Evolutionary conservation across 2,888 invertebrate species (phyloP), one percentile per base, ranked within the genome.

Genomic region (Hirtodrosophila alboralis): DNA sequence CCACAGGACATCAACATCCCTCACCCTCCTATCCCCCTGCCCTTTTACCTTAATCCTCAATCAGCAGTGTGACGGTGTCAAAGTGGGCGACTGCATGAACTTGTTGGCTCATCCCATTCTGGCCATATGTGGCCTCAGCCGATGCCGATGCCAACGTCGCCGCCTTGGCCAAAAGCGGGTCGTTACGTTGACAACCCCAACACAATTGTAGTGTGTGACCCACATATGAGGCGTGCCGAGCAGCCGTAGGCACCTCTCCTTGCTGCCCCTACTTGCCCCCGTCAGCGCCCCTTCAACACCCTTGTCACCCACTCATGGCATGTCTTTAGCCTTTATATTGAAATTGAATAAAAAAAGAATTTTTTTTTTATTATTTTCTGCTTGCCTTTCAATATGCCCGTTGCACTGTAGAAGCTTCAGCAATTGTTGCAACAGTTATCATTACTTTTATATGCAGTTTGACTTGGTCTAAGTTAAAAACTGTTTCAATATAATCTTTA

Each of bases 111-210:
- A 66, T 66, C 73, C 64, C 38, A 30, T 58, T 48, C 45, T 43
- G 59, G 70, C 75, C 75, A 71, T 74, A 74, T 71, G 75, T 68
- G 62, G n/a, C n/a, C n/a, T n/a, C n/a, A n/a, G n/a, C n/a, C n/a
- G n/a, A n/a, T n/a, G n/a, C n/a, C n/a, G n/a, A n/a, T n/a, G n/a
- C n/a, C 51, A 40, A 41, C 34, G 36, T 13, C 67, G 65, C 67
- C 85, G 83, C 79, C 71, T 68, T 79, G 62, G 80, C 63, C 63
- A 62, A 74, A 84, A 84, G 78, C 67, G 81, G 80, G 86, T 81
- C 85, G 81, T 86, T 71, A 74, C 86, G 78, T 81, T 81, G 81
- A 81, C 86, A 86, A 81, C 81, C 67, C 58, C 49, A 73, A 64
- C 84, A 78, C 84, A 78, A 78, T 57, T 64, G 67, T 54, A 57